phyloP scores from a whole-genome alignment of 2,888 invertebrate species.

The Folsomia manolachei region DNA sequence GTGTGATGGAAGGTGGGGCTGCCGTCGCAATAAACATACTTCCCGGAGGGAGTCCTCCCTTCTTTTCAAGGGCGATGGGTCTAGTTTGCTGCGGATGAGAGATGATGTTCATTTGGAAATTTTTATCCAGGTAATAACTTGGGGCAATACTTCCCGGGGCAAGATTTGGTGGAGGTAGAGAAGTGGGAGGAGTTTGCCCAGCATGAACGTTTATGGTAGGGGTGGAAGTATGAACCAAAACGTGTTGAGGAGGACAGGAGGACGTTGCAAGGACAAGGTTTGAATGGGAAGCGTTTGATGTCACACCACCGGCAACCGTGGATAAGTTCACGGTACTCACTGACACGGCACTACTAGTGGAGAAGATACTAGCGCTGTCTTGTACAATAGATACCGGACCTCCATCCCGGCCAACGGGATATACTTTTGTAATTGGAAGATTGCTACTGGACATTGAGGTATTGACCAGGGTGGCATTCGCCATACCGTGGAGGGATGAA shows the following conservation, averaged over 20 bases:
- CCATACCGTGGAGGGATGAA: slow-evolving; percentile 27
- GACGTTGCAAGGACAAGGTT: slow-evolving; percentile 40
- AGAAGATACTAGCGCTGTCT: neutral
- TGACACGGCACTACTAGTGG: slow-evolving; percentile 26
- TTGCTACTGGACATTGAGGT: slow-evolving; percentile 28
- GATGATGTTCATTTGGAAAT: slow-evolving; percentile 36
- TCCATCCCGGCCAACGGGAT: slow-evolving; percentile 47
- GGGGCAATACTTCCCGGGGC: slow-evolving; percentile 33
- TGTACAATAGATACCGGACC: neutral
- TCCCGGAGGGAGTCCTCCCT: slow-evolving; percentile 30
- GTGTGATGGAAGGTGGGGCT: slow-evolving; percentile 28
- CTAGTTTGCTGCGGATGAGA: slow-evolving; percentile 32
- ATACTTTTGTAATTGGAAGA: slow-evolving; percentile 47
- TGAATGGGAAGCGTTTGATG: slow-evolving; percentile 25
- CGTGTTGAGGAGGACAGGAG: slow-evolving; percentile 36
- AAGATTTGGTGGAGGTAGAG: slow-evolving; percentile 26
- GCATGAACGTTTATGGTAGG: slow-evolving; percentile 40
- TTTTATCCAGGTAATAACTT: slow-evolving; percentile 46
- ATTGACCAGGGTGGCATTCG: slow-evolving; percentile 12
- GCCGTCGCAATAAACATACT: slow-evolving; percentile 46
- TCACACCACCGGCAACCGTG: slow-evolving; percentile 26
- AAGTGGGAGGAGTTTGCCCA: slow-evolving; percentile 15
- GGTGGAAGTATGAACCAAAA: slow-evolving; percentile 46
- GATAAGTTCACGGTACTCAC: slow-evolving; percentile 37
- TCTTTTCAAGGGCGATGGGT: slow-evolving; percentile 43